Conservation (phyloP, 2,797 vertebrate species). For the Delichon dasypus region DNA sequence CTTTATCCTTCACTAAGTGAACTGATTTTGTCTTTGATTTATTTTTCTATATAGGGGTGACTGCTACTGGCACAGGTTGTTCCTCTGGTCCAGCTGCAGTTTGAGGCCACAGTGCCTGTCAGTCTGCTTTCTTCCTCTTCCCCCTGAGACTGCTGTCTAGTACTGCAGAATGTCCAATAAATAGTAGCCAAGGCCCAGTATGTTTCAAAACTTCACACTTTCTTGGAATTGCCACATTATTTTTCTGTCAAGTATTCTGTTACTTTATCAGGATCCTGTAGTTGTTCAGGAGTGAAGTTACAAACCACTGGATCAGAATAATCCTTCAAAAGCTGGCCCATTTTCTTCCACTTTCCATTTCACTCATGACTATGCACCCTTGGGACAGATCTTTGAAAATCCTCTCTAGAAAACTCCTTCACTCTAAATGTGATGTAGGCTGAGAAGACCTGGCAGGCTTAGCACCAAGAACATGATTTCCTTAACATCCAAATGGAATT, state of each 20-base stretch:
- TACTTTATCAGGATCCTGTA: not conserved
- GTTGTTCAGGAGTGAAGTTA: not conserved
- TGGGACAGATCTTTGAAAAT: not conserved
- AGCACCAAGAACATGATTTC: not conserved
- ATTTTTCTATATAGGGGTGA: not conserved
- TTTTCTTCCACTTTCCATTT: not conserved
- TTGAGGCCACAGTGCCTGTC: not conserved
- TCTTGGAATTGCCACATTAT: not conserved
- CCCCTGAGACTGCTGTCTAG: not conserved
- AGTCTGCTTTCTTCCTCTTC: not conserved
- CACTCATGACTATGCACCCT: not conserved
- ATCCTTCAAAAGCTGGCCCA: not conserved
- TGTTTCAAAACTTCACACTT: not conserved
- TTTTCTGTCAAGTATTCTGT: not conserved
- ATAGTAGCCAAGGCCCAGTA: not conserved
- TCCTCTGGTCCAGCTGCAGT: not conserved
- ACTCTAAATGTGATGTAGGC: not conserved
- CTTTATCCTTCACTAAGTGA: not conserved
- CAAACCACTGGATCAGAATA: not conserved
- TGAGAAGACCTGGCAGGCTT: not conserved
- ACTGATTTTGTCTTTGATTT: not conserved
- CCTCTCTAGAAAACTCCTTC: not conserved
- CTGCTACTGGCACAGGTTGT: not conserved
- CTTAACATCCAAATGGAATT: not conserved
- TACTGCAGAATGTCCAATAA: not conserved